These are phyloP conservation scores for Anthopleura sola DNA, from an alignment of 64 coral and sea anemone species.

Conservation along the genomic window DNA sequence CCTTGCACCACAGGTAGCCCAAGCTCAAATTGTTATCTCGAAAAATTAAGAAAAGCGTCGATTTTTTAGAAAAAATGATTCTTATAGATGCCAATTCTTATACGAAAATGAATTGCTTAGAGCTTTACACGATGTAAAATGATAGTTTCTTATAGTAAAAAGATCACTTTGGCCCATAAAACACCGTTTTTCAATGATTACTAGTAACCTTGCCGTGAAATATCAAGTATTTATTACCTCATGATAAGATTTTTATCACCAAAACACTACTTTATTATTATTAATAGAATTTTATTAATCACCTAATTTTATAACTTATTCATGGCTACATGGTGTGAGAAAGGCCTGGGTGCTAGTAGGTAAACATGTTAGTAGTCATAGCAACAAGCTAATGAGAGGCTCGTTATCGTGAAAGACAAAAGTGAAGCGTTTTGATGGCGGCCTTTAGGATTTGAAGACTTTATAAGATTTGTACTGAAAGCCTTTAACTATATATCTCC, in stretches of 20 bases:
- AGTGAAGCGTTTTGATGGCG: constrained; percentile 25
- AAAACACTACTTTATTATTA: neutral
- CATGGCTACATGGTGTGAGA: neutral
- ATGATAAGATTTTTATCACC: neutral
- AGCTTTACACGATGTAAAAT: too few species aligned
- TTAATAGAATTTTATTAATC: neutral
- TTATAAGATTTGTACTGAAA: neutral
- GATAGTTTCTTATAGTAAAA: too few species aligned
- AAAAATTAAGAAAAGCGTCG: too few species aligned
- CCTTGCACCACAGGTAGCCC: too few species aligned
- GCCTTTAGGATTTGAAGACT: constrained; percentile 16
- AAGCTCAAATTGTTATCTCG: too few species aligned
- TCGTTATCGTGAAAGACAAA: constrained; percentile 29
- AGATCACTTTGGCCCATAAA: too few species aligned
- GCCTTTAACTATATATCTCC: neutral
- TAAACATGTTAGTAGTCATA: constrained; percentile 13
- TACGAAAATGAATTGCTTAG: too few species aligned
- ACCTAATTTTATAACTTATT: neutral
- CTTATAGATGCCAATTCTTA: too few species aligned
- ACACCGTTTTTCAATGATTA: too few species aligned
- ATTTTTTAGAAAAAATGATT: too few species aligned
- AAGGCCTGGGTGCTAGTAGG: constrained; percentile 1
- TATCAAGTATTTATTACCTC: neutral
- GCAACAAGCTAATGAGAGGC: constrained; percentile 27
- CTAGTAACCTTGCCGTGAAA: neutral